Percentiles rank a stretch among this genome's conserved stretches.
phyloP scores from a whole-genome alignment of 2,888 invertebrate genomes.

The Agriopis leucophaearia region DNA sequence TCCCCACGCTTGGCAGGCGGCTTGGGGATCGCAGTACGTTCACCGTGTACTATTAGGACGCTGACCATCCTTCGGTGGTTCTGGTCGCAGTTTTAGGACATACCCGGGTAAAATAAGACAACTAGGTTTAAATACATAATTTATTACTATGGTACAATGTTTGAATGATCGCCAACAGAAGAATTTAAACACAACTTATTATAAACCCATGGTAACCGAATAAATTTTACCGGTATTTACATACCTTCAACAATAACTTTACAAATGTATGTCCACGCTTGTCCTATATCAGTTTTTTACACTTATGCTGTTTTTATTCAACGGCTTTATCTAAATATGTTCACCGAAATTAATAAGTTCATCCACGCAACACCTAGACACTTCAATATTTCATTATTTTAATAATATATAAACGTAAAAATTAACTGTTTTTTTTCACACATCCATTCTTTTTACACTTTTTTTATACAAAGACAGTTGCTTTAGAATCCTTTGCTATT shows the following conservation, averaged over 20 bases:
- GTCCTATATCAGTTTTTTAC: constrained; percentile 50
- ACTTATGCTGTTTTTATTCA: constrained; percentile 38
- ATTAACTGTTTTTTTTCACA: constrained; percentile 73
- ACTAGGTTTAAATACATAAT: constrained; percentile 82
- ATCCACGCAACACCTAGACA: constrained; percentile 61
- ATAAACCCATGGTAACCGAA: constrained; percentile 51
- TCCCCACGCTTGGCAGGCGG: no score
- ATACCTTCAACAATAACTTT: constrained; percentile 46
- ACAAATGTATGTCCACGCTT: constrained; percentile 57
- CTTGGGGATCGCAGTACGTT: no score
- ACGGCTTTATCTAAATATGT: constrained; percentile 53
- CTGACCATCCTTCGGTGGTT: no score
- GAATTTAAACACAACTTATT: constrained; percentile 49
- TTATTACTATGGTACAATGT: constrained; percentile 85
- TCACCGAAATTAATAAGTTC: constrained; percentile 64
- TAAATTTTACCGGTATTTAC: constrained; percentile 52
- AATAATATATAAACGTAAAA: constrained; percentile 82
- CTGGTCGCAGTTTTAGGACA: no score
- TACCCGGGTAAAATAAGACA: constrained; percentile 14
- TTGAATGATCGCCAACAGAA: constrained; percentile 71
- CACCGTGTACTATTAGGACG: no score
- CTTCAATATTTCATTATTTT: constrained; percentile 57
- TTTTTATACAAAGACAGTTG: constrained; percentile 43
- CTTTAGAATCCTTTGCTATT: constrained; percentile 34
- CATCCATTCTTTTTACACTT: constrained; percentile 59